Percentiles rank a stretch among this genome's conserved stretches.
Evolutionary conservation across 2,797 vertebrate species (phyloP).

Genomic region (Aeoliscus strigatus): DNA sequence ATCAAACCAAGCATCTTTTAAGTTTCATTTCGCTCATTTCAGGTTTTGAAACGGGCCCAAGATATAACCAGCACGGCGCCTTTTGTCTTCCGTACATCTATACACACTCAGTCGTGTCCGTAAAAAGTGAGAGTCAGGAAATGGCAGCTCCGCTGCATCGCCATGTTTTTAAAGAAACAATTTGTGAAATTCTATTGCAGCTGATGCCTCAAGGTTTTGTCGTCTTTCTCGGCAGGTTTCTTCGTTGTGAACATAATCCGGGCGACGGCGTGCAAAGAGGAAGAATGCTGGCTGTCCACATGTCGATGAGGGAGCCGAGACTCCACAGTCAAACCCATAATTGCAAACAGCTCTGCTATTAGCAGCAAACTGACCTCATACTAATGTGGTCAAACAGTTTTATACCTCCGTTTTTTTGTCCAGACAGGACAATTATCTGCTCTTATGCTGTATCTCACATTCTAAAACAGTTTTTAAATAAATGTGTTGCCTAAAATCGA

Average conservation of each 20-base stretch:
- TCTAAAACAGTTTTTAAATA: constrained; percentile 13
- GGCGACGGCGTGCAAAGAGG: constrained; percentile 7
- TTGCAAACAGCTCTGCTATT: constrained; percentile 6
- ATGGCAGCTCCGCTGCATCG: constrained; percentile 12
- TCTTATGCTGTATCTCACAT: no score
- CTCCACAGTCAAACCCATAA: background rate
- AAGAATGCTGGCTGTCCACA: constrained; percentile 14
- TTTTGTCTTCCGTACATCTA: no score
- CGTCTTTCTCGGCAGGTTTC: constrained; percentile 1
- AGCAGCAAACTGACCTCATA: constrained; percentile 3
- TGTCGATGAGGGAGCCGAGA: background rate
- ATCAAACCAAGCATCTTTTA: no score
- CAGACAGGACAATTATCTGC: background rate
- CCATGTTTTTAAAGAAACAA: constrained; percentile 3
- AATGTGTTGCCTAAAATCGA: constrained; percentile 18
- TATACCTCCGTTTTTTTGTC: no score
- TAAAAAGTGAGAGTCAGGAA: background rate
- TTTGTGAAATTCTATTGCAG: constrained; percentile 7
- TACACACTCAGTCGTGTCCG: no score
- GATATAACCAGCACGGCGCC: no score
- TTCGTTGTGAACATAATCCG: constrained; percentile 8
- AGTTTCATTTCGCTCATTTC: no score
- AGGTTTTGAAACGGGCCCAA: no score
- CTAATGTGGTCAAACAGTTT: no score
- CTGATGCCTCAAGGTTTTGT: constrained; percentile 10